A percentile compares a stretch with the other conserved stretches of the same genome.
phyloP scores from a whole-genome alignment of 1,140 invertebrate species.

The Trichoplusia ni region DNA sequence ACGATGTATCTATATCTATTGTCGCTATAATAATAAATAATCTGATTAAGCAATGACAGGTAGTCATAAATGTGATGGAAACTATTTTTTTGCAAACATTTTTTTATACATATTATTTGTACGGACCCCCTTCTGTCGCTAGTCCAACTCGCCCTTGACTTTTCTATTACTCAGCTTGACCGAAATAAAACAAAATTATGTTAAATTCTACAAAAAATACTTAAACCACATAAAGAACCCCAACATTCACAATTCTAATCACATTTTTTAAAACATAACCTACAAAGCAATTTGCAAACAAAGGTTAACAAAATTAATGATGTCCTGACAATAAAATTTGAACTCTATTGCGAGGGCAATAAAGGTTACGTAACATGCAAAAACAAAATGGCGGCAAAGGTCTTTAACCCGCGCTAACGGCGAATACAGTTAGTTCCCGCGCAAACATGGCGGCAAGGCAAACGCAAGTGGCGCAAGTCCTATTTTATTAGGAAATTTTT shows the following conservation, averaged over 20 bases:
- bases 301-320: slow-evolving; percentile 13
- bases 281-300: slow-evolving; percentile 21
- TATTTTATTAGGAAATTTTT: slow-evolving; percentile 20
- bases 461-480: slow-evolving; percentile 22
- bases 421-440: slow-evolving; percentile 49
- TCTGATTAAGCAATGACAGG: too few relatives aligned
- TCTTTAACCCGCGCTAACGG: slow-evolving; percentile 51
- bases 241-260: background rate
- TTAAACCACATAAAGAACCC: background rate
- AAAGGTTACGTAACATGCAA: slow-evolving; percentile 11
- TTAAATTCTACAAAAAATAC: background rate
- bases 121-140: too few relatives aligned
- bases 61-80: too few relatives aligned
- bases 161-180: too few relatives aligned
- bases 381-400: slow-evolving; percentile 7
- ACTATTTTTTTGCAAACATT: too few relatives aligned
- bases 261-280: slow-evolving; percentile 16
- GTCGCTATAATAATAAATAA: too few relatives aligned
- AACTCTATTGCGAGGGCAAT: slow-evolving; percentile 11
- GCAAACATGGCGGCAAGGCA: slow-evolving; percentile 45
- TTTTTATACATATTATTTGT: too few relatives aligned
- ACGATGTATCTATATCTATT: too few relatives aligned
- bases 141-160: too few relatives aligned
- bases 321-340: slow-evolving; percentile 2
- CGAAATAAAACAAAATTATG: too few relatives aligned